Evolutionary conservation across 92 coral and sea anemone species (phyloP).

Genomic region (Phenganax subtilis): DNA sequence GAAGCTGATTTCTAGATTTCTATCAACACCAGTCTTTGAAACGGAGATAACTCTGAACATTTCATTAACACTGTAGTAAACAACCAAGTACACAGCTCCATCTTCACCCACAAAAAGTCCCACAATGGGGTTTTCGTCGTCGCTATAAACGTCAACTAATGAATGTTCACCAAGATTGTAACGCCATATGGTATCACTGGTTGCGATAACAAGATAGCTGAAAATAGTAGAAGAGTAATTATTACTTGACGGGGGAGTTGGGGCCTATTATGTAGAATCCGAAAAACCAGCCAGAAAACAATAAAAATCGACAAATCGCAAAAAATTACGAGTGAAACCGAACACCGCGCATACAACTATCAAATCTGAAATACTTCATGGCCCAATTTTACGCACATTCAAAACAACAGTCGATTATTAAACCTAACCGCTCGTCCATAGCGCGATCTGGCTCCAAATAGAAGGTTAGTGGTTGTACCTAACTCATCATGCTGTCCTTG

Average conservation of each 20-base stretch:
- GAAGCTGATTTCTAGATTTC: background rate
- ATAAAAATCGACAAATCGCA: conserved; percentile 30
- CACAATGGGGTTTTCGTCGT: background rate
- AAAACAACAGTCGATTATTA: conserved; percentile 46
- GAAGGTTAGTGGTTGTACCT: conserved; percentile 47
- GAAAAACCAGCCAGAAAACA: conserved; percentile 33
- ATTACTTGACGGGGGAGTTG: conserved; percentile 24
- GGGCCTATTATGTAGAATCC: conserved; percentile 34
- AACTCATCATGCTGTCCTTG: conserved; percentile 46
- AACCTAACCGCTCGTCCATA: conserved; percentile 50
- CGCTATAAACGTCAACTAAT: background rate
- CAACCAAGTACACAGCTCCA: background rate
- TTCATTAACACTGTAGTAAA: background rate
- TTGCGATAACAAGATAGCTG: conserved; percentile 12
- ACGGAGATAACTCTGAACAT: background rate
- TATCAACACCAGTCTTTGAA: background rate
- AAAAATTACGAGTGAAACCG: conserved; percentile 35
- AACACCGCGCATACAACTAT: conserved; percentile 22
- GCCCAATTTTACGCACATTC: conserved; percentile 19
- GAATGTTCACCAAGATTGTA: conserved; percentile 1
- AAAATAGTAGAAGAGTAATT: background rate
- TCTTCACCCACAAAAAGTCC: background rate
- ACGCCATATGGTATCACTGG: background rate
- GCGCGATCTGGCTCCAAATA: conserved; percentile 50
- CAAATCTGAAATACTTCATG: conserved; percentile 13